A percentile compares a stretch with the other conserved stretches of the same genome.
These are phyloP conservation scores for Heterodera carotae DNA, from an alignment of 1,140 invertebrate species.

Conservation along the genomic window DNA sequence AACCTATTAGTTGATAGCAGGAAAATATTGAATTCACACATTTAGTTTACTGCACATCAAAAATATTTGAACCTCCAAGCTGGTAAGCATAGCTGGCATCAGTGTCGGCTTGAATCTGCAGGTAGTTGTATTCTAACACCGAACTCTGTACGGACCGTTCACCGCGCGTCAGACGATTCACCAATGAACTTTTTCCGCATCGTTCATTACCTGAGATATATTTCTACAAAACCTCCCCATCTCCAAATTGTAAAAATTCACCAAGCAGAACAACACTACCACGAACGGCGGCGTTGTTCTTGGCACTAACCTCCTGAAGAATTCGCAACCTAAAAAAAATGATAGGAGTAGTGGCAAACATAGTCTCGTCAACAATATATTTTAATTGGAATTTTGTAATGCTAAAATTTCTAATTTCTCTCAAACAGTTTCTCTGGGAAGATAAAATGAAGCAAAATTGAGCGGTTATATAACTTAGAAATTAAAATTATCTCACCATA, in stretches of 20 bases:
- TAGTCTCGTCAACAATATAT: no score
- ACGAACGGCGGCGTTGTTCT: conserved; percentile 48
- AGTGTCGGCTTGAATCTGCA: conserved; percentile 95
- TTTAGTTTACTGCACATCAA: no score
- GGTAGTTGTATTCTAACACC: conserved; percentile 95
- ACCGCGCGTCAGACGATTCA: conserved; percentile 75
- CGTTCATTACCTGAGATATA: conserved; percentile 79
- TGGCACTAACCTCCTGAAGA: conserved; percentile 47
- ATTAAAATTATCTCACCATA: no score
- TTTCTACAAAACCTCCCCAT: not conserved
- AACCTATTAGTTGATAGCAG: no score
- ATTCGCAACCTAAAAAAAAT: conserved; percentile 49
- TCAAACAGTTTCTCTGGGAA: no score
- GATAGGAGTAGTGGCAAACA: no score
- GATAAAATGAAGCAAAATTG: no score
- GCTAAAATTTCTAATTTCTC: no score
- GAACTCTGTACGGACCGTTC: conserved; percentile 86
- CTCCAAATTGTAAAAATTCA: conserved; percentile 41
- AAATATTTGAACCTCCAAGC: conserved; percentile 39
- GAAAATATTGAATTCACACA: no score
- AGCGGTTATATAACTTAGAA: no score
- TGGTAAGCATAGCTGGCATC: conserved; percentile 70
- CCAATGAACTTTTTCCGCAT: conserved; percentile 93
- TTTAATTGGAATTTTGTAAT: no score
- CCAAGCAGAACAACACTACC: conserved; percentile 70